phyloP scores from a whole-genome alignment of 2,797 vertebrate genomes.

The Acanthis flammea region DNA sequence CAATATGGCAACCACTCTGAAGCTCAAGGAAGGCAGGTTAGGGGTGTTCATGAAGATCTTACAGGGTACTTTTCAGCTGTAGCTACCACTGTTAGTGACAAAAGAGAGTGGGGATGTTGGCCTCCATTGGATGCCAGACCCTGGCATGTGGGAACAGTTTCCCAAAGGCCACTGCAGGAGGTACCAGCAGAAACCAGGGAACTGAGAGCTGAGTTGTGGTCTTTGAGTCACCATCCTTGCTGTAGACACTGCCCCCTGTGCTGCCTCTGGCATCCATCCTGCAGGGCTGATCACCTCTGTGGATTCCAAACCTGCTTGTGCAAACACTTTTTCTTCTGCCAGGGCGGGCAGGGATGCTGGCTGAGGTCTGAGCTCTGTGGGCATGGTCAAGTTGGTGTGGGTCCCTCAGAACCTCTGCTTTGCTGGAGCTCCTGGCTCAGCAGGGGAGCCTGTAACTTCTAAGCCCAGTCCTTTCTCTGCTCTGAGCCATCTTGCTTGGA shows the following conservation, averaged over 20 bases:
- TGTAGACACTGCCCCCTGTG: accelerated
- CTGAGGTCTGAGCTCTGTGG: neutral
- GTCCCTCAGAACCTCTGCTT: too few relatives aligned
- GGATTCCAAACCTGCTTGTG: neutral
- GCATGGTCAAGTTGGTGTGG: accelerated
- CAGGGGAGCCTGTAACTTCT: neutral
- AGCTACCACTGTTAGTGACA: neutral
- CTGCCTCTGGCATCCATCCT: neutral
- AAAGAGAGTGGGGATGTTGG: neutral
- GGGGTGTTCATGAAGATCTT: neutral
- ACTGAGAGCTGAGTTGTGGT: neutral
- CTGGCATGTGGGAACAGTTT: neutral
- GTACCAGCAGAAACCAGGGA: neutral
- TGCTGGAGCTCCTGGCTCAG: neutral
- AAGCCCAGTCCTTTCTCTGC: neutral
- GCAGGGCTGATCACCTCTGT: neutral
- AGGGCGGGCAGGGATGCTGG: accelerated
- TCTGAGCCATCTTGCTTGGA: neutral
- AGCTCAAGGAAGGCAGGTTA: neutral
- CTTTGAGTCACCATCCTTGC: neutral
- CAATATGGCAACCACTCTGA: neutral
- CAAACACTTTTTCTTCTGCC: neutral
- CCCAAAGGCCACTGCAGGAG: neutral
- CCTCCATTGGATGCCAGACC: neutral
- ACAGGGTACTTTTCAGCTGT: neutral